Evolutionary conservation across 2,113 vertebrate genomes (phyloP), one percentile per base, ranked within the genome.

Genomic region (Onychostoma macrolepis): DNA sequence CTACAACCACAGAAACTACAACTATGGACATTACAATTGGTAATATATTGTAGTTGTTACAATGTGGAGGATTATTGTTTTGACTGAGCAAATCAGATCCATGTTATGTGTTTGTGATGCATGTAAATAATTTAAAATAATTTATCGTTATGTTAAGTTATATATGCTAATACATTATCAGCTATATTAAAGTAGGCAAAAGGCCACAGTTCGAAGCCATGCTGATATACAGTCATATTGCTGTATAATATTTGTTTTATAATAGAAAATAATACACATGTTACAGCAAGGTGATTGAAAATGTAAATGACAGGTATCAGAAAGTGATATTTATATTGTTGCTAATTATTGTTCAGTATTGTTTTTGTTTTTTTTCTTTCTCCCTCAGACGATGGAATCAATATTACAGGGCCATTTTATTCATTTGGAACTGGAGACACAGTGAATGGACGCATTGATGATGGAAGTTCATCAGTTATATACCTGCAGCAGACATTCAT

Each of bases 391-490:
- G 30, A 28, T 17, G 13, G 28, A 6, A 67, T 30, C 28, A 67
- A 3, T 30, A 67, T 67, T 67, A 17, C 28, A 6, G 15, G 63
- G 26, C 45, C 6, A 2, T 79, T 79, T 67, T 87, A 87, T 33
- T 50, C 82, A 26, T 87, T 79, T 87, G 86, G 82, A 61, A 7
- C 0, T 84, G 86, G 82, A 80, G 86, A 87, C 50, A 48, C 10
- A 12, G 19, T 26, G 15, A 84, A 61, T 71, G 28, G 0, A 48
- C 24, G 5, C 48, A 12, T 0, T 19, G 86, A 87, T 84, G 86
- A 87, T 61, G 81, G 82, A 5, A 80, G 88, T 26, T 89, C 88
- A 56, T 13, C 50, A 1, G 2, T 28, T 4, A 89, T 89, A 24
- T 12, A 50, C 13, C 75, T 89, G 13, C 61, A 21, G 30, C 63